Conservation (phyloP, 2,113 vertebrate genomes). For the Pristiophorus japonicus region DNA sequence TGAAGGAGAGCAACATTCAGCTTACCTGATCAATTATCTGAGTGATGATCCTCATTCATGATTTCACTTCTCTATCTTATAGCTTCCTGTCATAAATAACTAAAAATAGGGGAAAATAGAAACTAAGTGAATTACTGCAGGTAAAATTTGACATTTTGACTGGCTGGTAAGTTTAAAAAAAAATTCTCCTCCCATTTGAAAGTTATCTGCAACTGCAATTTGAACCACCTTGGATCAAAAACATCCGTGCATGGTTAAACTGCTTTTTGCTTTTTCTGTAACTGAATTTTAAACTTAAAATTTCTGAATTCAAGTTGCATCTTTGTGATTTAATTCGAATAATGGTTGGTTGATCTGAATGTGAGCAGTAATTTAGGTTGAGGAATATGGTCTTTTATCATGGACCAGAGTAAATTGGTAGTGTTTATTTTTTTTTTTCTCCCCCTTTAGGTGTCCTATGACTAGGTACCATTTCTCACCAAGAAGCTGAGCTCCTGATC, state of each 20-base stretch:
- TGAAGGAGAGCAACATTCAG: background rate
- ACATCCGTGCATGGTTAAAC: background rate
- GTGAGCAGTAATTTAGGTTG: background rate
- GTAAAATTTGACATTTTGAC: background rate
- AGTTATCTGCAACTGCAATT: background rate
- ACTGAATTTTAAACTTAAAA: background rate
- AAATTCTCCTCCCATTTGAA: background rate
- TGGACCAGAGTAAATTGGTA: background rate
- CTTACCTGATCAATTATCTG: background rate
- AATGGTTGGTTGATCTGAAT: background rate
- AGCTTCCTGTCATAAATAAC: background rate
- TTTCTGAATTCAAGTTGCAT: background rate
- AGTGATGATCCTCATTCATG: background rate
- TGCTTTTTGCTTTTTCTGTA: background rate
- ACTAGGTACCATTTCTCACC: constrained; percentile 11
- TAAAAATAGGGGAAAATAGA: background rate
- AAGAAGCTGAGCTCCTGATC: background rate
- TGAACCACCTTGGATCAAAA: background rate
- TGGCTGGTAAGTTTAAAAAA: background rate
- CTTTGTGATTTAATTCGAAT: background rate
- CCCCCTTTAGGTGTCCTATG: background rate
- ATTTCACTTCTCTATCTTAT: background rate
- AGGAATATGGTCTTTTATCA: background rate
- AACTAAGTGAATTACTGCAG: background rate
- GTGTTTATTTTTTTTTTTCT: background rate